Evolutionary conservation across 2,113 vertebrate genomes (phyloP).

Genomic region (Suricata suricatta): DNA sequence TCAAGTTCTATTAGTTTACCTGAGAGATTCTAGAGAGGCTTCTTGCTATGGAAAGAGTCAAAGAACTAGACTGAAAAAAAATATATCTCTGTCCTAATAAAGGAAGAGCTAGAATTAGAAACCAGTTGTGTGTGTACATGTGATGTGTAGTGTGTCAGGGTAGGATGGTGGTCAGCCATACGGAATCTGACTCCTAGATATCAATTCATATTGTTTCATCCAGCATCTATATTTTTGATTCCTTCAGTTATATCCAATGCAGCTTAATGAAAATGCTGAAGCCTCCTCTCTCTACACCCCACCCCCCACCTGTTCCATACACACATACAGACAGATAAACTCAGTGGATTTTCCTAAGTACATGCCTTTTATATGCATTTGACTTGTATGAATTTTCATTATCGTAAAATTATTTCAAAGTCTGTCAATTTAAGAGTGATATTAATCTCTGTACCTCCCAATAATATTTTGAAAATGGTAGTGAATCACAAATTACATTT

Average conservation of each 20-base stretch:
- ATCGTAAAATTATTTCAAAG: background rate
- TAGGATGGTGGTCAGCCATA: background rate
- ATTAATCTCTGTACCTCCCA: background rate
- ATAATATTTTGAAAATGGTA: background rate
- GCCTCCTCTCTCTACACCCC: background rate
- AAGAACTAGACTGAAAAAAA: background rate
- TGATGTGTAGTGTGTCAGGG: background rate
- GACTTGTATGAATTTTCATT: background rate
- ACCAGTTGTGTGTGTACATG: background rate
- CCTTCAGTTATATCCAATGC: background rate
- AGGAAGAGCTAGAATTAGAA: background rate
- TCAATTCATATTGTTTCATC: background rate
- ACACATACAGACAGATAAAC: background rate
- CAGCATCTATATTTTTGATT: background rate
- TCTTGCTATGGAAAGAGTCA: background rate
- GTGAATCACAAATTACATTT: background rate
- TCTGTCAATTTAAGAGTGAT: background rate
- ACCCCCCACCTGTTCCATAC: accelerated
- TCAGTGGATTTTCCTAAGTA: background rate
- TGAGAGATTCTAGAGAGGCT: background rate
- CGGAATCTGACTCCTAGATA: background rate
- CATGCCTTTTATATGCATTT: background rate
- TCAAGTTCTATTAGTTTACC: background rate
- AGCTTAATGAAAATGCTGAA: background rate
- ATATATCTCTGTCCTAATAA: background rate